Evolutionary conservation across 2,113 vertebrate genomes (phyloP).

Genomic region (Kryptolebias marmoratus): DNA sequence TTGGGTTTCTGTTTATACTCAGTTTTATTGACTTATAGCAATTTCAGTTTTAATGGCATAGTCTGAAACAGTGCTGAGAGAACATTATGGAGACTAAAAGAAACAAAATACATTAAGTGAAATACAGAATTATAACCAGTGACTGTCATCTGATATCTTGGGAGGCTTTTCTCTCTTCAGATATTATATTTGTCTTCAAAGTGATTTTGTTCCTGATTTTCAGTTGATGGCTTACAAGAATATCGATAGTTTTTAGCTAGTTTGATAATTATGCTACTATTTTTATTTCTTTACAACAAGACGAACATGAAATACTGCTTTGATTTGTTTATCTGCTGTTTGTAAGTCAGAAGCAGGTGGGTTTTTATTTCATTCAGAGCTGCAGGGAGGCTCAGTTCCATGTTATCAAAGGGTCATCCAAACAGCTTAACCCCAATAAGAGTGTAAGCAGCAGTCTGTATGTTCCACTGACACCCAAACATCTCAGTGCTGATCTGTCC

Average conservation of each 20-base stretch:
- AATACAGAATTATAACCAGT: neutral
- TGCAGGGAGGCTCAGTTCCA: neutral
- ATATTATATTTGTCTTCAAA: neutral
- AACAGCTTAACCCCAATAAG: constrained; percentile 31
- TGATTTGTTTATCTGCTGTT: neutral
- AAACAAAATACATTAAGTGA: neutral
- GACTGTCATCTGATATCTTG: neutral
- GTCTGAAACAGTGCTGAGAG: too few relatives aligned
- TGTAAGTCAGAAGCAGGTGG: neutral
- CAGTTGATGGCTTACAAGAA: too few relatives aligned
- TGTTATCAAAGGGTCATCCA: constrained; percentile 26
- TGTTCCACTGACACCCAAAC: constrained; percentile 26
- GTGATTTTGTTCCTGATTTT: too few relatives aligned
- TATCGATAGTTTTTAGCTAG: too few relatives aligned
- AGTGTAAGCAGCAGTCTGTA: neutral
- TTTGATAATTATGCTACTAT: too few relatives aligned
- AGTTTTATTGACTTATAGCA: too few relatives aligned
- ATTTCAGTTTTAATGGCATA: too few relatives aligned
- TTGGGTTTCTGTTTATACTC: too few relatives aligned
- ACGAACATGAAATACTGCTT: too few relatives aligned
- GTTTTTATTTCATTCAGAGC: constrained; percentile 13
- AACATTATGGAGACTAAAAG: neutral
- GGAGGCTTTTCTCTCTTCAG: too few relatives aligned
- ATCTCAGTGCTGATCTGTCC: neutral
- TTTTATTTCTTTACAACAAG: too few relatives aligned